Evolutionary conservation across 2,888 invertebrate genomes (phyloP).

Genomic region (Drosophila nr. perissopoda): DNA sequence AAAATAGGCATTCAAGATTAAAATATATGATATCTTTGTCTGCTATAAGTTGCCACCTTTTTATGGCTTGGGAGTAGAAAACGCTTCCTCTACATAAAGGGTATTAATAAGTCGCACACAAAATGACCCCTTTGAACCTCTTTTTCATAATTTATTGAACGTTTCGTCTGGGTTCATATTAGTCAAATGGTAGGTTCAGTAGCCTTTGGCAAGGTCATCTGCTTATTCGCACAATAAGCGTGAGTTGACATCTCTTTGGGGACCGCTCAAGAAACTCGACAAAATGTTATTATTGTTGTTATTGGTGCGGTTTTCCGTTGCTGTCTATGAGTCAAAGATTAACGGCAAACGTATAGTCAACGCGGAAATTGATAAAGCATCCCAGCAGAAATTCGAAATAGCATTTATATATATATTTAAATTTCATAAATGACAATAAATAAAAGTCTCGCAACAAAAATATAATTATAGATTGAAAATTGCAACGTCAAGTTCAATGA

Average conservation of each 20-base stretch:
- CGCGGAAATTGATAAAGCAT: constrained; percentile 58
- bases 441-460: constrained; percentile 8
- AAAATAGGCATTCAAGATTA: not conserved
- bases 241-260: constrained; percentile 57
- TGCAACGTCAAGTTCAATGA: constrained; percentile 54
- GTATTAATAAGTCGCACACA: constrained; percentile 11
- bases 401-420: not conserved
- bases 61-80: not conserved
- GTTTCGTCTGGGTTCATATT: constrained; percentile 11
- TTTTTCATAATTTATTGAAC: constrained; percentile 35
- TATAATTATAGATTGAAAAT: constrained; percentile 35
- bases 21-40: not conserved
- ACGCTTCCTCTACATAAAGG: not conserved
- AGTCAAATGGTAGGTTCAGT: constrained; percentile 57
- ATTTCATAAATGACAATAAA: constrained; percentile 4
- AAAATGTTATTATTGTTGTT: constrained; percentile 2
- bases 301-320: constrained; percentile 12
- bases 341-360: constrained; percentile 53
- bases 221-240: constrained; percentile 35
- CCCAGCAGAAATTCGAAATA: not conserved
- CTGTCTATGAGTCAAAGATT: constrained; percentile 49
- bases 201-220: constrained; percentile 57
- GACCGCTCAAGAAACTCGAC: constrained; percentile 27
- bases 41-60: not conserved
- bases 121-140: constrained; percentile 7